A percentile compares a stretch with the other conserved stretches of the same genome.
phyloP scores from a whole-genome alignment of 2,888 invertebrate genomes.

The Agriopis aurantiaria region DNA sequence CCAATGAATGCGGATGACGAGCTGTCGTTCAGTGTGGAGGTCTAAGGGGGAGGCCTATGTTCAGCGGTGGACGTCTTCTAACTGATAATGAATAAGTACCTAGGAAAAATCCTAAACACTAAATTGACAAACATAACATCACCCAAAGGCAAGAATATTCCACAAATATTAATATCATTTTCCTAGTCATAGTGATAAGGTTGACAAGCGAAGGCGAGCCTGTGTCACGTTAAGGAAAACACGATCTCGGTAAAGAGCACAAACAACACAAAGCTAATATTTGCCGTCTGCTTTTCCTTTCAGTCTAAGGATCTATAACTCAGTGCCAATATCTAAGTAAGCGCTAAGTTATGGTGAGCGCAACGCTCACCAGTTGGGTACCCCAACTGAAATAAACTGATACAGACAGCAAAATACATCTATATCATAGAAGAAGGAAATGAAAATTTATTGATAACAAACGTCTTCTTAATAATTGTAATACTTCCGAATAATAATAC shows the following conservation, averaged over 20 bases:
- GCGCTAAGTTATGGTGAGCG: not conserved
- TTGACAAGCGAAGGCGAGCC: conserved; percentile 10
- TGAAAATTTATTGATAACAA: too few species aligned
- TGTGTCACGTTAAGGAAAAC: conserved; percentile 20
- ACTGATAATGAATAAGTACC: too few species aligned
- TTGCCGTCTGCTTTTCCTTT: conserved; percentile 24
- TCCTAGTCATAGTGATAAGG: not conserved
- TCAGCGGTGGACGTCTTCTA: too few species aligned
- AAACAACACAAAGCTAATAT: conserved; percentile 24
- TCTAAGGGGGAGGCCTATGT: too few species aligned
- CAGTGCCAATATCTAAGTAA: conserved; percentile 1
- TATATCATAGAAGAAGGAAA: not conserved
- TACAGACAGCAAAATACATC: not conserved
- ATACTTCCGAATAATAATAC: too few species aligned
- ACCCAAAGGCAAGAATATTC: not conserved
- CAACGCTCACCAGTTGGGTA: not conserved
- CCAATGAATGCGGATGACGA: too few species aligned
- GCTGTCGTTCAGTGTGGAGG: too few species aligned
- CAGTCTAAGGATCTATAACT: not conserved
- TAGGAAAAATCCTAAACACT: too few species aligned
- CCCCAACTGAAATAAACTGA: too few species aligned
- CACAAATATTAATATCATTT: not conserved
- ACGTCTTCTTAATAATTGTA: too few species aligned
- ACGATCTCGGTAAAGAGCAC: conserved; percentile 13
- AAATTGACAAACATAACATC: too few species aligned